Conservation (phyloP, 2,888 invertebrate genomes). For the Megalurothrips usitatus region DNA sequence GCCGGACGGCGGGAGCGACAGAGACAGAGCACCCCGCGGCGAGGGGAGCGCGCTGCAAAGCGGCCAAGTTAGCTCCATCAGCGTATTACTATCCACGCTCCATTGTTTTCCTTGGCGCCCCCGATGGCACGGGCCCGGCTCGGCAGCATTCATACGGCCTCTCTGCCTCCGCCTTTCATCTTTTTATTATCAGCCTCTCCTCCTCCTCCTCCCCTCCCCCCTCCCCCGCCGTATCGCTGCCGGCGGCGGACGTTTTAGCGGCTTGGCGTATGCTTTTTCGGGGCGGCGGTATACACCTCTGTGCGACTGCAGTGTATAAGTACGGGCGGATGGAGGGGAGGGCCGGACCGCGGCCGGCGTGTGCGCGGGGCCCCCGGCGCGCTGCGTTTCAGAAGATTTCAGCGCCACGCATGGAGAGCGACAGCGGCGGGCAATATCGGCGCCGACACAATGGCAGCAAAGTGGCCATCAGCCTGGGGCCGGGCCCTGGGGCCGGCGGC, state of each 20-base stretch:
- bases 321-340: no score
- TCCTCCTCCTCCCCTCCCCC: neutral
- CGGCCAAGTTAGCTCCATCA: conserved; percentile 22
- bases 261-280: no score
- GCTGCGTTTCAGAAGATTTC: no score
- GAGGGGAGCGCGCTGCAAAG: conserved; percentile 19
- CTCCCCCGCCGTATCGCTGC: neutral
- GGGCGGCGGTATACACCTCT: no score
- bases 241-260: neutral
- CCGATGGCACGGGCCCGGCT: neutral
- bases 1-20: neutral
- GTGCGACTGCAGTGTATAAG: no score
- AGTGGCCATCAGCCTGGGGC: neutral
- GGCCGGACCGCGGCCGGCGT: no score
- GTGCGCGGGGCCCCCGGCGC: no score
- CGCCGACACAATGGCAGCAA: neutral
- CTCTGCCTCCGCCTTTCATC: neutral
- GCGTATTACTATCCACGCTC: conserved; percentile 16
- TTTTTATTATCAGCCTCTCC: neutral
- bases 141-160: neutral
- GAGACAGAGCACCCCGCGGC: neutral
- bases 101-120: neutral
- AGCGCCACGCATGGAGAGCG: neutral
- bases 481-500: no score
- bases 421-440: neutral